A percentile compares a stretch with the other conserved stretches of the same genome.
Evolutionary conservation across 1,140 invertebrate species (phyloP).

Genomic region (Bombus sibiricus): DNA sequence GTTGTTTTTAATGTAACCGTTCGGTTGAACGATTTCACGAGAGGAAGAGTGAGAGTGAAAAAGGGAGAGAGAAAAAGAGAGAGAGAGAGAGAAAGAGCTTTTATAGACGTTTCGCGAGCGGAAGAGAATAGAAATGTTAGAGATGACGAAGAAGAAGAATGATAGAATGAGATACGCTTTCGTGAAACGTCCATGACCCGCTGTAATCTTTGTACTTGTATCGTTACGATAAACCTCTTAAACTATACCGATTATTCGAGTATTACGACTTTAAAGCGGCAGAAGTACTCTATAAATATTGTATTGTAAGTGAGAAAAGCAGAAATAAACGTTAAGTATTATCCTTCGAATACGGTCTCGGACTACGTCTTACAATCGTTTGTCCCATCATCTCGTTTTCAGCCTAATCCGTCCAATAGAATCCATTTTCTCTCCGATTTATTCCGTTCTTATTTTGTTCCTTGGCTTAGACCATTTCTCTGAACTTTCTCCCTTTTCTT

Average conservation of each 20-base stretch:
- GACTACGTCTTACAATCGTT: neutral
- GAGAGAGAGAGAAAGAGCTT: neutral
- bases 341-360: conserved; percentile 66
- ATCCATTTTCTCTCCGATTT: neutral
- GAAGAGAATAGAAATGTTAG: neutral
- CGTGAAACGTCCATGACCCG: conserved; percentile 41
- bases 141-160: too few relatives aligned
- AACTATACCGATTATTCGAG: conserved; percentile 74
- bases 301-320: conserved; percentile 75
- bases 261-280: conserved; percentile 72
- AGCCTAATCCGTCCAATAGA: neutral
- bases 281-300: conserved; percentile 79
- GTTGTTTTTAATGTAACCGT: conserved; percentile 1
- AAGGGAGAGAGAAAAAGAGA: neutral
- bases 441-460: neutral
- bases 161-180: conserved; percentile 1
- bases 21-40: conserved; percentile 10
- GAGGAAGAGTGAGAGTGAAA: neutral
- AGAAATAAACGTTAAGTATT: conserved; percentile 77
- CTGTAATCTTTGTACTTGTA: conserved; percentile 76
- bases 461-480: too few relatives aligned
- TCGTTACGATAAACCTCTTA: conserved; percentile 75
- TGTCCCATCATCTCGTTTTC: neutral
- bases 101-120: conserved; percentile 29
- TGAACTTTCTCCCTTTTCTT: too few relatives aligned